A percentile compares a stretch with the other conserved stretches of the same genome.
Conservation (phyloP, 2,797 vertebrate species). For the Glyptemys insculpta region DNA sequence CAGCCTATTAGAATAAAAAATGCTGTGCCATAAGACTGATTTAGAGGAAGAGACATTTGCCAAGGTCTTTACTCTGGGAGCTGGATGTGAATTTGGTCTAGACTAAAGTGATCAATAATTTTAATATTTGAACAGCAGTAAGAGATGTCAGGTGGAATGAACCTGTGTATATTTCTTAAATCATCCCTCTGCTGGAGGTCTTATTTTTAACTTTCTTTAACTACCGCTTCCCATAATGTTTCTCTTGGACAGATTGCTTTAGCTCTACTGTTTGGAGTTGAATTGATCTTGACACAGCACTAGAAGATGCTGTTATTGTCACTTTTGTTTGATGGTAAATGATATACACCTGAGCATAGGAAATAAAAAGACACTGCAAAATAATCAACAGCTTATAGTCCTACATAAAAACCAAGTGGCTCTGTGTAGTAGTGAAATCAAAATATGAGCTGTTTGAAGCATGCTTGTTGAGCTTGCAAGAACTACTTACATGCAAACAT, state of each 20-base stretch:
- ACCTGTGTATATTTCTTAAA: constrained; percentile 32
- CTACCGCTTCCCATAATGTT: background rate
- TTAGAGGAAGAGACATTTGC: constrained; percentile 1
- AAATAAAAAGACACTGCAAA: constrained; percentile 23
- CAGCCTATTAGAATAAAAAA: constrained; percentile 17
- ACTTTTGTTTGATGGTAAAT: constrained; percentile 60
- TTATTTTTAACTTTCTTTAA: constrained; percentile 37
- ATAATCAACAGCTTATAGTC: constrained; percentile 1
- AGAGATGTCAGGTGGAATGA: constrained; percentile 15
- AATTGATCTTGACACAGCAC: constrained; percentile 41
- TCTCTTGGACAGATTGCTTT: constrained; percentile 26
- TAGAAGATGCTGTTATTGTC: constrained; percentile 47
- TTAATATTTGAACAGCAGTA: constrained; percentile 41
- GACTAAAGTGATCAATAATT: constrained; percentile 15
- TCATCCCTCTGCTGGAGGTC: background rate
- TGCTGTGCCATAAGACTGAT: constrained; percentile 27
- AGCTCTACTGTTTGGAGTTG: constrained; percentile 3
- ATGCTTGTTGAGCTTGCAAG: background rate
- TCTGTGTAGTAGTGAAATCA: background rate
- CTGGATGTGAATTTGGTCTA: constrained; percentile 24
- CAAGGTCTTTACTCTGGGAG: background rate
- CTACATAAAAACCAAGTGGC: background rate
- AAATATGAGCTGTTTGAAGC: background rate
- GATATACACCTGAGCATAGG: background rate
- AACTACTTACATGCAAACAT: background rate